Evolutionary conservation across 2,797 vertebrate species (phyloP).

Genomic region (Bovichtus diacanthus): DNA sequence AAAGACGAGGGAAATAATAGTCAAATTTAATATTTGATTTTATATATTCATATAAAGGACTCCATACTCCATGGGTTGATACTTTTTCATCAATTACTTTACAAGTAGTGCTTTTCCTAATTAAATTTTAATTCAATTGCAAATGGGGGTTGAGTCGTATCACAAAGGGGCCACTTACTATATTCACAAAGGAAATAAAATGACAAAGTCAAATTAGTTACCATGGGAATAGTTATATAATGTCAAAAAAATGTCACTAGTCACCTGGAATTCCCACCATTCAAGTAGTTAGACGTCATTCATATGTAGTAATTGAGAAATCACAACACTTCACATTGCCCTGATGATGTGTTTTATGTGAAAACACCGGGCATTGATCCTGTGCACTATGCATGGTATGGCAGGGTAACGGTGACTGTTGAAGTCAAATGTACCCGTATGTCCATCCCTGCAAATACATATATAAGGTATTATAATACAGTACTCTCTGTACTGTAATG

Average conservation of each 20-base stretch:
- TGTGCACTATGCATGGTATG: slow-evolving; percentile 70
- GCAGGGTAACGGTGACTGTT: slow-evolving; percentile 58
- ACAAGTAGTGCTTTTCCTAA: slow-evolving; percentile 22
- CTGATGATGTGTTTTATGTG: slow-evolving; percentile 24
- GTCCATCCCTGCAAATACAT: slow-evolving; percentile 56
- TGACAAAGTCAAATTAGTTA: slow-evolving; percentile 7
- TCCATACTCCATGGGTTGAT: slow-evolving; percentile 1
- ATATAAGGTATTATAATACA: slow-evolving; percentile 39
- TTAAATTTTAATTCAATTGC: slow-evolving; percentile 27
- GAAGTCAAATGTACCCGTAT: slow-evolving; percentile 46
- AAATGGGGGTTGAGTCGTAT: slow-evolving; percentile 14
- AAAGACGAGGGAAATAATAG: slow-evolving; percentile 1
- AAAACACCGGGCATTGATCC: slow-evolving; percentile 38
- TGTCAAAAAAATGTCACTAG: not conserved
- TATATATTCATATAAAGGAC: slow-evolving; percentile 36
- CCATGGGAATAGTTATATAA: slow-evolving; percentile 18
- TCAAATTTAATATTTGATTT: slow-evolving; percentile 37
- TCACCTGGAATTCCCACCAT: slow-evolving; percentile 37
- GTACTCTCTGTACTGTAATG: slow-evolving; percentile 54
- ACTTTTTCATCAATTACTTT: too few relatives aligned
- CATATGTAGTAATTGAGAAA: slow-evolving; percentile 37
- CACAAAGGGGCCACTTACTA: slow-evolving; percentile 5
- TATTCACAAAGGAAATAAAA: slow-evolving; percentile 24
- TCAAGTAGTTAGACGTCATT: slow-evolving; percentile 37
- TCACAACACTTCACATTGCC: slow-evolving; percentile 33